Evolutionary conservation across 2,797 vertebrate genomes (phyloP).

Genomic region (Microcaecilia unicolor): DNA sequence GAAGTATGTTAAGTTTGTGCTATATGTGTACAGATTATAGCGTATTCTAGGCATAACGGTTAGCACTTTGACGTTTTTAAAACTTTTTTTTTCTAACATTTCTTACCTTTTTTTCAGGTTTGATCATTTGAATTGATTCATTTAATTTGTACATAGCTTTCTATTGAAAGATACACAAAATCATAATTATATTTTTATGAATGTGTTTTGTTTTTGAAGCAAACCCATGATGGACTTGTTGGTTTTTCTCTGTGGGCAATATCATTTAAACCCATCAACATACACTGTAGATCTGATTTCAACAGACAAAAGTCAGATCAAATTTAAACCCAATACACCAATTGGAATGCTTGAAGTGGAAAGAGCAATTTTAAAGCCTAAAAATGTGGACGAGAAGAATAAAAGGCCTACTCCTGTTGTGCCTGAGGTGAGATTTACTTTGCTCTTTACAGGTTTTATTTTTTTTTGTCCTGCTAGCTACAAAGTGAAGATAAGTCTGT

Average conservation of each 20-base stretch:
- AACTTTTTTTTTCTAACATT: too few relatives aligned
- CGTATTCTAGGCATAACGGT: too few relatives aligned
- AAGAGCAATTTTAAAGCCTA: conserved; percentile 82
- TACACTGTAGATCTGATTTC: conserved; percentile 85
- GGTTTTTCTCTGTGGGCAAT: conserved; percentile 84
- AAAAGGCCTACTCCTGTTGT: conserved; percentile 75
- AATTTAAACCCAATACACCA: conserved; percentile 87
- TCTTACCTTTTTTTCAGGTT: too few relatives aligned
- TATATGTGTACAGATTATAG: too few relatives aligned
- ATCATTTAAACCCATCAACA: conserved; percentile 88
- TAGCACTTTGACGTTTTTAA: too few relatives aligned
- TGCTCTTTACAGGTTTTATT: too few relatives aligned
- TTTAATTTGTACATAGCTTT: too few relatives aligned
- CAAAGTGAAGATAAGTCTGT: too few relatives aligned
- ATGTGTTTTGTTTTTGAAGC: conserved; percentile 49
- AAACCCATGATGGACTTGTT: conserved; percentile 92
- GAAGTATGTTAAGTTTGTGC: too few relatives aligned
- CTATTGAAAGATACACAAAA: conserved; percentile 3
- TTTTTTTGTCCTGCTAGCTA: too few relatives aligned
- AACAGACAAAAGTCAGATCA: conserved; percentile 70
- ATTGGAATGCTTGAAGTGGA: conserved; percentile 83
- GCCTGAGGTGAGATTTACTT: conserved; percentile 82
- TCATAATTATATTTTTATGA: not conserved
- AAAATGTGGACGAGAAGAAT: conserved; percentile 70
- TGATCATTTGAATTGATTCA: too few relatives aligned